phyloP scores from a whole-genome alignment of 2,888 invertebrate genomes.

The Calephelis perditalis region DNA sequence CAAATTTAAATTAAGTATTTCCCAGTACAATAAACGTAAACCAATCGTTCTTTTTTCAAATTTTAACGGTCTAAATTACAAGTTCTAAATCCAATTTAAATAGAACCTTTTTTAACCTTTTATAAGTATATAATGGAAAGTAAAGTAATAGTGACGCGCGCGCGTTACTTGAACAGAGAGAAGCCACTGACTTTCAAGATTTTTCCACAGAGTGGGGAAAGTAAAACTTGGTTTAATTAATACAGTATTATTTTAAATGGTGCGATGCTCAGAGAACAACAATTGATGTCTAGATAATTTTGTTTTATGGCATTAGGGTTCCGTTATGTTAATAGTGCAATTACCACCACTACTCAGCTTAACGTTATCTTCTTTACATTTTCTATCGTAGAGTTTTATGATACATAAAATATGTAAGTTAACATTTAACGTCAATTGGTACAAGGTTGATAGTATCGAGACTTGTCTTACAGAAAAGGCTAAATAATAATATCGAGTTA shows the following conservation, averaged over 20 bases:
- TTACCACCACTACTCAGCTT: no score
- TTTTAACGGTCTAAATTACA: background rate
- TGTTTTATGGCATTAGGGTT: slow-evolving; percentile 14
- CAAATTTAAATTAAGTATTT: background rate
- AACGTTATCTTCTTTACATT: no score
- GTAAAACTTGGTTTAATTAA: slow-evolving; percentile 61
- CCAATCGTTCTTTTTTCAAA: slow-evolving; percentile 11
- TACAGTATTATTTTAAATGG: slow-evolving; percentile 25
- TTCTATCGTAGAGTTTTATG: no score
- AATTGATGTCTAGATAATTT: slow-evolving; percentile 21
- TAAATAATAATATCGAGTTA: no score
- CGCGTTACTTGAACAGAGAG: slow-evolving; percentile 30
- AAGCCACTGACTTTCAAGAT: slow-evolving; percentile 56
- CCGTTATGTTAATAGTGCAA: background rate
- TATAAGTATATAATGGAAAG: slow-evolving; percentile 5
- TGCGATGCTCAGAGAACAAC: slow-evolving; percentile 14
- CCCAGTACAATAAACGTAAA: background rate
- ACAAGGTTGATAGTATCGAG: no score
- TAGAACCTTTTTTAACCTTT: slow-evolving; percentile 12
- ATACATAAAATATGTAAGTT: no score
- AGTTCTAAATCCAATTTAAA: slow-evolving; percentile 6
- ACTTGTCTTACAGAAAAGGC: no score
- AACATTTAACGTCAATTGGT: no score
- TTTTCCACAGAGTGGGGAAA: slow-evolving; percentile 66
- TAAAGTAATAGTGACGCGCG: slow-evolving; percentile 24